A percentile compares a stretch with the other conserved stretches of the same genome.
These are phyloP conservation scores for Knipowitschia caucasica DNA, from an alignment of 2,797 vertebrate genomes.

Conservation along the genomic window DNA sequence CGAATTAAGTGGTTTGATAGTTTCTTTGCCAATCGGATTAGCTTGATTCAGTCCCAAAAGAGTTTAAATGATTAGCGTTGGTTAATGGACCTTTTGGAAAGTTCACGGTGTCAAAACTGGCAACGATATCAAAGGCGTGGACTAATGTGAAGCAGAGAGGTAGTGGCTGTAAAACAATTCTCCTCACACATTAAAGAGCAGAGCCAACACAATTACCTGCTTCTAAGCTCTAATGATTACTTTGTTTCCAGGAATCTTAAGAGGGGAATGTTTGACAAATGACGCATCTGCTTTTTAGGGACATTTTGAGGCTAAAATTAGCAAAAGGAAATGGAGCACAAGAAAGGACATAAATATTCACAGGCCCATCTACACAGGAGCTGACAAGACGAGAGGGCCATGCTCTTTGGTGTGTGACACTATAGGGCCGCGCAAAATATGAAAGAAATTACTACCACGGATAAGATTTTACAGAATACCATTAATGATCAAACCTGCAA, in stretches of 20 bases:
- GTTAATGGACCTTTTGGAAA: slow-evolving; percentile 64
- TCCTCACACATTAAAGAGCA: slow-evolving; percentile 7
- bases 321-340: slow-evolving; percentile 71
- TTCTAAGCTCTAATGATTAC: slow-evolving; percentile 13
- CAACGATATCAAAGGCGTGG: slow-evolving; percentile 38
- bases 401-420: slow-evolving; percentile 20
- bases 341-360: slow-evolving; percentile 72
- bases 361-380: slow-evolving; percentile 53
- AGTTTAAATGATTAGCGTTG: slow-evolving; percentile 69
- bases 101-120: slow-evolving; percentile 50
- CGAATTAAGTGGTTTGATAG: slow-evolving; percentile 75
- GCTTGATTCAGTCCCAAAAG: slow-evolving; percentile 70
- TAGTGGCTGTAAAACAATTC: slow-evolving; percentile 20
- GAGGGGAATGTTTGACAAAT: slow-evolving; percentile 46
- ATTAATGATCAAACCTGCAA: too few species aligned
- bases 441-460: too few species aligned
- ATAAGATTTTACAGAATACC: too few species aligned
- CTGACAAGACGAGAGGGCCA: slow-evolving; percentile 22
- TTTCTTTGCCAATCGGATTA: slow-evolving; percentile 72
- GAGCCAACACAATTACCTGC: slow-evolving; percentile 16
- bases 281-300: slow-evolving; percentile 53
- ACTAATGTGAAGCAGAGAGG: slow-evolving; percentile 30
- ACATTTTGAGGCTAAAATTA: slow-evolving; percentile 70
- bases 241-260: slow-evolving; percentile 40
- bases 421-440: too few species aligned